Evolutionary conservation across 2,797 vertebrate genomes (phyloP), one percentile per base, ranked within the genome.

Genomic region (Semotilus atromaculatus): DNA sequence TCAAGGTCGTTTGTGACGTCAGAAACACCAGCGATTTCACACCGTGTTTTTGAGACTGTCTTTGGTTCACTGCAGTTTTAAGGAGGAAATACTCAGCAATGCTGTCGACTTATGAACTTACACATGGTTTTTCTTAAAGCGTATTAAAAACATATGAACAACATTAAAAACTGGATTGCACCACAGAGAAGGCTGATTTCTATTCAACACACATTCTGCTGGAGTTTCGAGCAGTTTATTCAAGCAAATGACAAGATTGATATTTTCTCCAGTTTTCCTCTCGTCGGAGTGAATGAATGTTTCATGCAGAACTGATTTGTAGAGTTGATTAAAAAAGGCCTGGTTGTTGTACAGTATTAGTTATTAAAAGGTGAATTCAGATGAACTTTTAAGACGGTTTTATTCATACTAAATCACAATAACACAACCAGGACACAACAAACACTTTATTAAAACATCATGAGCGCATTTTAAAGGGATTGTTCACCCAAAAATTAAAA

Each of bases 161-260:
- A 48, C 14, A 48, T 16, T 45, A 16, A 16, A 45, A 0, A 0
- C 45, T 45, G 14, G 14, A 45, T 45, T 5, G 0, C 45, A 16
- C n/a, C 73, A 82, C 74, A 7, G 71, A 51, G 43, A 74, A 62
- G 18, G 68, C 62, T 48, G 55, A 45, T 45, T 75, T 72, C 76
- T 83, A 81, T 82, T 85, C 71, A 85, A 83, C 53, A 87, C 85
- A 64, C 78, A 62, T 60, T 73, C 48, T 90, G 89, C 87, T 96
- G 95, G 96, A 93, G 92, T 93, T 88, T 94, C 91, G 38, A 93
- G 93, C 92, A 92, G 84, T 92, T 94, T 93, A 96, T 96, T 96
- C 95, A 95, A 45, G 93, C 89, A 93, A 94, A 93, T 93, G 77
- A 82, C 80, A 88, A 82, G 92, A 90, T 91, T 92, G 71, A 85